Evolutionary conservation across 2,888 invertebrate genomes (phyloP), one percentile per base, ranked within the genome.

Genomic region (Eilema sororculum): DNA sequence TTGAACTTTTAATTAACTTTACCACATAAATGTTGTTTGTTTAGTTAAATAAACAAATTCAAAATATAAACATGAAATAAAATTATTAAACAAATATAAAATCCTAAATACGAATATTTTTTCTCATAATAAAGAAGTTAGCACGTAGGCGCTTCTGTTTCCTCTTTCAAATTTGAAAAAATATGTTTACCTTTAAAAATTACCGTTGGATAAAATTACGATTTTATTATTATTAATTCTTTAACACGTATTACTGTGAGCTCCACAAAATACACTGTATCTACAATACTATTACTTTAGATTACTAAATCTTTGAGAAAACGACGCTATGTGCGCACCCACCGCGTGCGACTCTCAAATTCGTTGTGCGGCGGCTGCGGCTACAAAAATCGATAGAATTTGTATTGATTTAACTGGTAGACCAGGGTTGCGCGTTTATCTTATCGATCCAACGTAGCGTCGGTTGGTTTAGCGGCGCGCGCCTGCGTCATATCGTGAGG

Each of bases 381-480:
- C 96, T 96, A 89, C 93, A 93, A 96, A 97, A 97, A 97, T 97
- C 97, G 97, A 97, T 97, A 96, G 95, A 96, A 96, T 96, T 96
- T 91, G 96, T 96, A 97, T 97, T 97, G 96, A 96, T 96, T 96
- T 95, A 95, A 93, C 91, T 91, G 95, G 93, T 95, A 90, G 89
- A 97, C 96, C 96, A 96, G 96, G 96, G 96, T 96, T 96, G 96
- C 96, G 96, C 97, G 96, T 97, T 96, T 97, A 97, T 97, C 96
- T 96, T 96, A 97, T 97, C 97, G 97, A 97, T 96, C 95, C 92
- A 91, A 86, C 89, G 84, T 81, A 81, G 88, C 86, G 87, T 87
- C 91, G 89, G 89, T 87, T 85, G 76, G 67, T 62, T 67, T 65
- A 67, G 75, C 76, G 77, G 75, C 69, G 79, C 87, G 87, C 93